A percentile compares a stretch with the other conserved stretches of the same genome.
These are phyloP conservation scores for Lepus americanus DNA, from an alignment of 2,113 vertebrate species.

Conservation along the genomic window DNA sequence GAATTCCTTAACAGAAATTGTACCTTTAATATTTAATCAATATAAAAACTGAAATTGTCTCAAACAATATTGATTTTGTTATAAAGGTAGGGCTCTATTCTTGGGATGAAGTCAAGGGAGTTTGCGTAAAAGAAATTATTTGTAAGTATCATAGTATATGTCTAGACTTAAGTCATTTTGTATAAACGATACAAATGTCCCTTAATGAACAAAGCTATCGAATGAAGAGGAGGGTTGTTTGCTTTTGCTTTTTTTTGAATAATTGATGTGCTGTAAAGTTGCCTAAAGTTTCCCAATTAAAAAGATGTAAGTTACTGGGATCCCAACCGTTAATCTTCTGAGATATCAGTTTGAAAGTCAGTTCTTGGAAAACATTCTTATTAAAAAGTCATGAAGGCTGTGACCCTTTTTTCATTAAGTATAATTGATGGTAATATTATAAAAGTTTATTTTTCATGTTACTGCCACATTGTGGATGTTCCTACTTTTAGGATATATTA, in stretches of 20 bases:
- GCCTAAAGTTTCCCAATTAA: constrained; percentile 43
- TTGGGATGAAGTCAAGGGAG: constrained; percentile 54
- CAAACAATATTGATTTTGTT: constrained; percentile 48
- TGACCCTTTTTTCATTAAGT: not conserved
- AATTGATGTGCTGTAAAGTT: constrained; percentile 47
- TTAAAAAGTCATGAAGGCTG: constrained; percentile 21
- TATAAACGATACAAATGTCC: constrained; percentile 21
- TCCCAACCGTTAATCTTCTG: not conserved
- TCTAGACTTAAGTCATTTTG: constrained; percentile 38
- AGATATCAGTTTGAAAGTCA: constrained; percentile 42
- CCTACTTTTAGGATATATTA: constrained; percentile 5
- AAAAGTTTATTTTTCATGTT: constrained; percentile 40
- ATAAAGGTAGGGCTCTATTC: constrained; percentile 57
- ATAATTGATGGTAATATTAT: not conserved
- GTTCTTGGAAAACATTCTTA: constrained; percentile 9
- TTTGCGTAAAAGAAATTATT: constrained; percentile 78
- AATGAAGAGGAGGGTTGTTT: not conserved
- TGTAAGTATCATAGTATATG: constrained; percentile 60
- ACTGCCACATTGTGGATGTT: constrained; percentile 53
- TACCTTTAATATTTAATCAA: not conserved
- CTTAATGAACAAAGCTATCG: constrained; percentile 52
- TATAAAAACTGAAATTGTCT: constrained; percentile 39
- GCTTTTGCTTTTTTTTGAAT: constrained; percentile 6
- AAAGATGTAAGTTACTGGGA: not conserved
- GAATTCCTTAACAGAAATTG: not conserved